Base-by-base conservation (phyloP, 2,888 invertebrate genomes). In the Athripsodes cinereus region DNA sequence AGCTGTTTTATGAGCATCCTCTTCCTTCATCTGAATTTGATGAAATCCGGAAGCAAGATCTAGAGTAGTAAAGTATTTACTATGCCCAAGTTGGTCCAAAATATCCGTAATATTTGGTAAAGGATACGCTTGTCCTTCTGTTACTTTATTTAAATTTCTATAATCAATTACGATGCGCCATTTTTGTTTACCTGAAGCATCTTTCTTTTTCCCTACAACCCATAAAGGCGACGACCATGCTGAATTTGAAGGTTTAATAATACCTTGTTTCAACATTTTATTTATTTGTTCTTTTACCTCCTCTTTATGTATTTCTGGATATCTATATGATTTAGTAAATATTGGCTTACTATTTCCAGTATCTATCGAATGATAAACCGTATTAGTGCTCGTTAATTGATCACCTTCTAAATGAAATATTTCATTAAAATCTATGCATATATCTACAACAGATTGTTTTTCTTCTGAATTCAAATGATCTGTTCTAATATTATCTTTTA, bases 11-110 rank as follows among this genome's bases (percentile, higher is more conserved):
- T 60, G 56, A 11, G 62, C 57, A 59, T 70, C 69, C 34, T 64
- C 50, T 2, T 62, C 57, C 48, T 66, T 35, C 62, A 71, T 65
- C 53, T 59, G 22, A 13, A 72, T 69, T 64, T 73, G 71, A 57
- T 73, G 71, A 62, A 68, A 73, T 1, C 71, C 72, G 2, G 66
- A 66, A 2, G 70, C 68, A n/a, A 73, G 54, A 62, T 72, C 73
- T 34, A 73, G 26, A 2, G 55, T 55, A 1, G 55, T 47, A 53
- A 72, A 73, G 62, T 70, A 72, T 55, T 66, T 66, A 1, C 69
- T 64, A 57, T 67, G 65, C 22, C 70, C 69, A 53, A 73, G 56
- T 63, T 71, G 68, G 56, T 70, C 68, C 13, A 72, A 57, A 47
- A 72, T 71, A 47, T 70, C 68, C 2, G 64, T 59, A 5, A 71